Conservation (phyloP, 2,797 vertebrate species). For the Poeciliopsis presidionis region DNA sequence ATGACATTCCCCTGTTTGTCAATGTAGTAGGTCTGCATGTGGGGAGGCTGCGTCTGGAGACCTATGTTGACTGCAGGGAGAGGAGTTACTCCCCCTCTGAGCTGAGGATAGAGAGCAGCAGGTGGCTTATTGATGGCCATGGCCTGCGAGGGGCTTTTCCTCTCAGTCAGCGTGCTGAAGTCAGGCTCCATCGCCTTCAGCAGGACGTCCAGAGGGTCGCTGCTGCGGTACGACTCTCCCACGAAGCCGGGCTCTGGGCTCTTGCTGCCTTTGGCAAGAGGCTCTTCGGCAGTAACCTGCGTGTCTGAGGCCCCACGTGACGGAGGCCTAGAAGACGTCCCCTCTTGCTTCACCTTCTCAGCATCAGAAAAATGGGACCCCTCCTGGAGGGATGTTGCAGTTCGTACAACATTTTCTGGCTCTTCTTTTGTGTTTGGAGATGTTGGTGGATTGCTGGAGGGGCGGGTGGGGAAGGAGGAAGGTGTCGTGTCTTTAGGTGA, state of each 20-base stretch:
- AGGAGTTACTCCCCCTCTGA: constrained; percentile 73
- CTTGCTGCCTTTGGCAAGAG: constrained; percentile 72
- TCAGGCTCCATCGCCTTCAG: constrained; percentile 99
- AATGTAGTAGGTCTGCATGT: constrained; percentile 81
- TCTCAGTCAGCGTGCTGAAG: constrained; percentile 90
- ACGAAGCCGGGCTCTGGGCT: constrained; percentile 79
- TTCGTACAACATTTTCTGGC: constrained; percentile 74
- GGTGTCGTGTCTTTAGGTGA: constrained; percentile 68
- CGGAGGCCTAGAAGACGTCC: constrained; percentile 67
- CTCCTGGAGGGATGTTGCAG: constrained; percentile 54
- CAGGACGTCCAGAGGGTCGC: constrained; percentile 93
- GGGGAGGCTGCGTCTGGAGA: constrained; percentile 75
- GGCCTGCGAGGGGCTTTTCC: constrained; percentile 79
- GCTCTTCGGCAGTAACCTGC: constrained; percentile 61
- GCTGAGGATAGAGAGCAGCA: constrained; percentile 74
- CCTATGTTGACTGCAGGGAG: constrained; percentile 76
- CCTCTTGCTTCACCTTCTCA: constrained; percentile 69
- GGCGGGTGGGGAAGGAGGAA: constrained; percentile 71
- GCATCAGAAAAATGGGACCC: constrained; percentile 48
- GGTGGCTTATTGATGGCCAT: constrained; percentile 82
- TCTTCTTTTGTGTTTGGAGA: constrained; percentile 76
- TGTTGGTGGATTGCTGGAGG: constrained; percentile 58
- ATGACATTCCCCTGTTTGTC: constrained; percentile 83
- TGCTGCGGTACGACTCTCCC: constrained; percentile 79
- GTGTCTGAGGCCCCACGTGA: constrained; percentile 70